Evolutionary conservation across 1,140 invertebrate species (phyloP).

Genomic region (Lysiphlebus fabarum): DNA sequence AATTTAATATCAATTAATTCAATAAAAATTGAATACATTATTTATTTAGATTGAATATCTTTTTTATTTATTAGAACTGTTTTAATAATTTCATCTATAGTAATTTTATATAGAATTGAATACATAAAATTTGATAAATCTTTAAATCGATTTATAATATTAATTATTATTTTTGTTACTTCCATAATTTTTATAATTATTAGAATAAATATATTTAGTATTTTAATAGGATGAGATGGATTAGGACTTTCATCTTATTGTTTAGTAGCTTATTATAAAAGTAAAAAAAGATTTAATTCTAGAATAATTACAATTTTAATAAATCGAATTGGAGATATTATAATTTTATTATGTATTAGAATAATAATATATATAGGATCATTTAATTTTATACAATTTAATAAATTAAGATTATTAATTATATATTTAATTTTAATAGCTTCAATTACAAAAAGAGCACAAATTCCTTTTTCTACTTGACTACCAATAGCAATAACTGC

Average conservation of each 20-base stretch:
- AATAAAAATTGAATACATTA: constrained; percentile 50
- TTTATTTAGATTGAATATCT: constrained; percentile 62
- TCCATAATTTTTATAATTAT: constrained; percentile 69
- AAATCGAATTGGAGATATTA: constrained; percentile 63
- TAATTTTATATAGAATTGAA: constrained; percentile 60
- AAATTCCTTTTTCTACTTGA: constrained; percentile 70
- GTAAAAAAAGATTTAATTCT: constrained; percentile 59
- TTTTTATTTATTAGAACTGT: constrained; percentile 60
- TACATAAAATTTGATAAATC: constrained; percentile 60
- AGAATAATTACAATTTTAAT: constrained; percentile 62
- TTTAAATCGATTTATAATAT: constrained; percentile 58
- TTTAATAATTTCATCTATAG: constrained; percentile 62
- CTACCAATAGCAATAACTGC: constrained; percentile 68
- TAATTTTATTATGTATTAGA: constrained; percentile 57
- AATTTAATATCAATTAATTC: constrained; percentile 54
- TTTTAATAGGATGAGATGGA: constrained; percentile 69
- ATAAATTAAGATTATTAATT: constrained; percentile 48
- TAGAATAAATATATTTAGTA: constrained; percentile 64
- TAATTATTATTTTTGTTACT: constrained; percentile 64
- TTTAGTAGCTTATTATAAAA: constrained; percentile 67
- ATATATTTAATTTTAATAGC: constrained; percentile 53
- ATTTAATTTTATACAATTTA: constrained; percentile 56
- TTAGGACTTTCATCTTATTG: constrained; percentile 65
- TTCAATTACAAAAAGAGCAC: constrained; percentile 69
- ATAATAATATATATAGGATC: constrained; percentile 57